A percentile compares a stretch with the other conserved stretches of the same genome.
phyloP scores from a whole-genome alignment of 2,797 vertebrate species.

The Huso huso region DNA sequence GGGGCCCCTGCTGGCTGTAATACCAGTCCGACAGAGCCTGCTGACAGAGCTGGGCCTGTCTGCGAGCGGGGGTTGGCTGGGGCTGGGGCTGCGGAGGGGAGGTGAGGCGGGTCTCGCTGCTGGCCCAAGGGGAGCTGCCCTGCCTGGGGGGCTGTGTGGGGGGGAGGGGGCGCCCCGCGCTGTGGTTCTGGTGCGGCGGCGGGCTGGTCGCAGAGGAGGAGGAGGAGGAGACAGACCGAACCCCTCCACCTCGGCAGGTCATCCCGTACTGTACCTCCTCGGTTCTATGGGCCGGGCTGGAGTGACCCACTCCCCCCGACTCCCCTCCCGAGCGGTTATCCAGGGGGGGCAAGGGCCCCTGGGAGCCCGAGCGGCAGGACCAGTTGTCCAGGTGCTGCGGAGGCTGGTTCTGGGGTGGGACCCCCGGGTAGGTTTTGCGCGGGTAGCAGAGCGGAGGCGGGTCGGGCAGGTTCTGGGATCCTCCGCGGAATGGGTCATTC shows the following conservation, averaged over 20 bases:
- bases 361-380: constrained; percentile 60
- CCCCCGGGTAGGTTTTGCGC: constrained; percentile 58
- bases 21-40: constrained; percentile 88
- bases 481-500: constrained; percentile 80
- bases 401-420: constrained; percentile 55
- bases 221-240: constrained; percentile 56
- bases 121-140: constrained; percentile 32
- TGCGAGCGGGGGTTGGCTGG: constrained; percentile 31
- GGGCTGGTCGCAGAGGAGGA: constrained; percentile 62
- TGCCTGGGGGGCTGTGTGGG: constrained; percentile 28
- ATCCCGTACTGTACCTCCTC: constrained; percentile 70
- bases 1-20: constrained; percentile 67
- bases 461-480: constrained; percentile 82
- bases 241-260: constrained; percentile 36
- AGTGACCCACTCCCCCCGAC: constrained; percentile 52
- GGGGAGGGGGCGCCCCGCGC: constrained; percentile 42
- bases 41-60: constrained; percentile 68
- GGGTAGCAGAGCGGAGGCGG: constrained; percentile 86
- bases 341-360: constrained; percentile 58
- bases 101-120: constrained; percentile 32
- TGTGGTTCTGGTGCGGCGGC: constrained; percentile 41
- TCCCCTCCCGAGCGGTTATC: constrained; percentile 59
- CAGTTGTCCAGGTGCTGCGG: constrained; percentile 61
- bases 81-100: constrained; percentile 31
- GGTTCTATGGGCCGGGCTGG: constrained; percentile 56